Base-by-base conservation (phyloP, 2,113 vertebrate species). In the Grammomys dolichurus region DNA sequence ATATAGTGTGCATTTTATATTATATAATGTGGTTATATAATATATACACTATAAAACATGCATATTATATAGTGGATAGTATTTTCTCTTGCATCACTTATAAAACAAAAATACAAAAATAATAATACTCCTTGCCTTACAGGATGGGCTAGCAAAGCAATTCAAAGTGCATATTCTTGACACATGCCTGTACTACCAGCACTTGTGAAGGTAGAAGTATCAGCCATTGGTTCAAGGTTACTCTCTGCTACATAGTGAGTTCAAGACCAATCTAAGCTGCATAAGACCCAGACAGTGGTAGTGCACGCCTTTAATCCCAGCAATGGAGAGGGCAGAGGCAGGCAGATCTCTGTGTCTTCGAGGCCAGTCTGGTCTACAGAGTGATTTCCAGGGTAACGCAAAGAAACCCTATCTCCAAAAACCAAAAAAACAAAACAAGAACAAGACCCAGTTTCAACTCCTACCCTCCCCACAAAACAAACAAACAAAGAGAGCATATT, bases 81-180 rank as follows among this genome's bases (percentile, higher is more conserved):
- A 14, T 97, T 91, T 91, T 87, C 77, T 95, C 19, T 90, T 89
- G 95, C n/a, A 24, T 90, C 46, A 40, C 63, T 94, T 85, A 56
- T 84, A 92, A 95, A 91, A 58, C 13, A 89, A 20, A 8, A 40
- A 82, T 65, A 85, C 13, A 89, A 20, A 8, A 40, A 82, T 65
- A 85, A 81, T 80, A 56, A 76, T 43, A 33, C 19, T 6, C 87
- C n/a, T 94, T 89, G 20, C 14, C 31, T 87, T 16, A 58, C 28
- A 84, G 60, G 56, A 48, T 85, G 73, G 36, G 33, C 67, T 17
- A 93, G 54, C 26, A 81, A 28, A 89, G 14, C 36, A 92, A 19
- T 75, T 54, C 78, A 89, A 75, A 93, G n/a, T 72, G 5, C 36
- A 73, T 48, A 28, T 16, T 80, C 48, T 73, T n/a, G 36, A 33